Base-by-base conservation (phyloP, 1,140 invertebrate species). In the Rhopalosiphum maidis region DNA sequence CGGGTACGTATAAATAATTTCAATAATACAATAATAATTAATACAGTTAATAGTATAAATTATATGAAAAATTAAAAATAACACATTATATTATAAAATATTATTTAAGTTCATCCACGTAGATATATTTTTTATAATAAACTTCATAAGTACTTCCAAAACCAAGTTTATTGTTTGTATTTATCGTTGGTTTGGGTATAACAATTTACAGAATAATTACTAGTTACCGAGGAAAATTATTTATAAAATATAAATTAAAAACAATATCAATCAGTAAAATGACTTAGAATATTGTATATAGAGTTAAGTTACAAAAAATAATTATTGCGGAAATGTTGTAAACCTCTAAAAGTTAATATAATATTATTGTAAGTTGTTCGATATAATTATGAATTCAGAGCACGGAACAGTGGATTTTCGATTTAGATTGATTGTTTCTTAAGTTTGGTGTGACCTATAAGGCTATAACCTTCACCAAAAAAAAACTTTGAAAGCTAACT, bases 361-460 rank as follows among this genome's bases (percentile, higher is more conserved):
- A 54, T 54, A 89, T 54, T 54, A 37, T 89, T 54, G 6, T 54
- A 54, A 54, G n/a, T 54, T 51, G n/a, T 89, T 23, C n/a, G 30
- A 18, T 35, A 18, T 54, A 23, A 48, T 88, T 48, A 89, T 51
- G n/a, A 2, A 89, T 89, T 89, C 87, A 15, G 21, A 11, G 15
- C 48, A 51, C 46, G 86, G n/a, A n/a, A 48, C 37, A 43, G 30
- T 48, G n/a, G 46, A 48, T 88, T 89, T 89, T 89, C 46, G 35
- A 89, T 89, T 89, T 89, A 35, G 22, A 54, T 54, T 54, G 48
- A 54, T 51, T 54, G 87, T 54, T 87, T 22, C 21, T 35, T 48
- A 48, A 88, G 86, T 88, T 88, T n/a, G 46, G 41, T 87, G 85
- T 88, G 46, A 48, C 41, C 85, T n/a, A 87, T 48, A n/a, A 87